Evolutionary conservation across 1,140 invertebrate genomes (phyloP), one percentile per base, ranked within the genome.

Genomic region (Copidosoma floridanum): DNA sequence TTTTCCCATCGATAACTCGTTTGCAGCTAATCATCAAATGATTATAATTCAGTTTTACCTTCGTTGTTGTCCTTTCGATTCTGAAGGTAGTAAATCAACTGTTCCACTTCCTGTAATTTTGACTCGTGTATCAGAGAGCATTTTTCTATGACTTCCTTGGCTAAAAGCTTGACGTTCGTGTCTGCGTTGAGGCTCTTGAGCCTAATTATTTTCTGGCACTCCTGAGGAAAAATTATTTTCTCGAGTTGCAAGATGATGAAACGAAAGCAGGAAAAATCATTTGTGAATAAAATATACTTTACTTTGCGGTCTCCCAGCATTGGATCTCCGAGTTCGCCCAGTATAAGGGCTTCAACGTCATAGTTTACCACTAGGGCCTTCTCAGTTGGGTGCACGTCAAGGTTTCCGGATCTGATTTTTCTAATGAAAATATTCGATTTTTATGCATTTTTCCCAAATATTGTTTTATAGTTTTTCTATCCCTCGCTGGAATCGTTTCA

Each of bases 321-420:
- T 18, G 89, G 87, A 80, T 93, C 89, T 43, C 91, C 92, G 57
- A 89, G 79, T 74, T 93, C 88, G 16, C 90, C 90, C 40, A 94
- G 82, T 62, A 95, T 89, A 6, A 91, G 86, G 26, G 92, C 92
- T 74, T 95, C 91, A 27, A 95, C 80, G 76, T 93, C 89, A 83
- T 95, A 96, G 78, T 92, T 92, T 20, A 96, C 87, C 48, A 96
- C 86, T n/a, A 96, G 75, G 35, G 93, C 93, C 73, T 92, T 91
- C 72, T 95, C 90, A 54, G 89, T 91, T 16, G 94, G 92, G 83
- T 96, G 94, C 5, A 93, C 92, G 82, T 95, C 93, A 62, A 96
- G 85, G 44, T 85, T 87, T 8, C 92, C 91, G 48, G 90, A 89
- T 81, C 89, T 88, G 40, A 92, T 87, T 77, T 90, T 89, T 67